These are phyloP conservation scores for Pantala flavescens DNA, from an alignment of 1,140 invertebrate species.

Conservation along the genomic window DNA sequence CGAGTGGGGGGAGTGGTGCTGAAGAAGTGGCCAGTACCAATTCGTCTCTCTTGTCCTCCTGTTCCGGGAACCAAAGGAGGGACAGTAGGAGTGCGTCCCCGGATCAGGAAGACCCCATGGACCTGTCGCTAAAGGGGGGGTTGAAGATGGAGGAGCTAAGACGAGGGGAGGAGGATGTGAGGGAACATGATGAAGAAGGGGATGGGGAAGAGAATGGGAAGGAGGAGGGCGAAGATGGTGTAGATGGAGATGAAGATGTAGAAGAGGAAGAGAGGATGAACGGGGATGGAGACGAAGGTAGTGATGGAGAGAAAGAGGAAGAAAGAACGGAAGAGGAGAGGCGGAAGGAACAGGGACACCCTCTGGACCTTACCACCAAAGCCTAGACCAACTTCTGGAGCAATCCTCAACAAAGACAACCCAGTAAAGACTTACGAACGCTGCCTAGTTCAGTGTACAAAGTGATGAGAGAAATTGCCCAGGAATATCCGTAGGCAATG, in stretches of 20 bases:
- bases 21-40: conserved; percentile 22
- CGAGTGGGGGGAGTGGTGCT: conserved; percentile 23
- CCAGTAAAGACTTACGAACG: no score
- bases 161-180: background rate
- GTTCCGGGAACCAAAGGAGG: conserved; percentile 20
- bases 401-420: no score
- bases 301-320: conserved; percentile 32
- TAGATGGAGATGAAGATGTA: conserved; percentile 35
- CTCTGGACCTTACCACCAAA: conserved; percentile 54
- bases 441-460: no score
- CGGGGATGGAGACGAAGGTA: conserved; percentile 6
- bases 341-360: conserved; percentile 46
- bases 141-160: conserved; percentile 24
- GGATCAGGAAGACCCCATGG: conserved; percentile 34
- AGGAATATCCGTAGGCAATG: no score
- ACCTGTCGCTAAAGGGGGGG: conserved; percentile 49
- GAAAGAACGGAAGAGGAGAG: conserved; percentile 42
- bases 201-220: conserved; percentile 30
- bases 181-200: background rate
- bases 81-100: conserved; percentile 20
- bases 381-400: background rate
- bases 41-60: conserved; percentile 13
- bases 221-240: conserved; percentile 35
- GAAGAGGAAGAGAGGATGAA: conserved; percentile 25
- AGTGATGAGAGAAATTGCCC: no score